These are phyloP conservation scores for Drosophila ogumai DNA, from an alignment of 1,140 invertebrate genomes.

Conservation along the genomic window DNA sequence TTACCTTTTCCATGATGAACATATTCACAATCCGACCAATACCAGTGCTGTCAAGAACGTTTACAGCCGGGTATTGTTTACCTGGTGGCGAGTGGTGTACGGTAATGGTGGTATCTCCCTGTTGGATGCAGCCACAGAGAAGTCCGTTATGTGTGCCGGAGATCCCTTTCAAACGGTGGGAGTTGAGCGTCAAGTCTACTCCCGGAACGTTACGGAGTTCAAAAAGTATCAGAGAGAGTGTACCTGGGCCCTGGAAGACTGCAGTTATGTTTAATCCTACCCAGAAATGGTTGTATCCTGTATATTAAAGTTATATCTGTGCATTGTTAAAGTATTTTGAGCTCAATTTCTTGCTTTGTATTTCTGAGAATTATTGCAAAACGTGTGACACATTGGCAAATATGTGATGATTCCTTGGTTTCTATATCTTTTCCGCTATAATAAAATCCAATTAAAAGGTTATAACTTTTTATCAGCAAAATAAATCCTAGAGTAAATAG, in stretches of 20 bases:
- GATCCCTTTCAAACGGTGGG: slow-evolving; percentile 48
- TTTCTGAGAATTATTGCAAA: neutral
- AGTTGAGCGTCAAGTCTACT: slow-evolving; percentile 63
- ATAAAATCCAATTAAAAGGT: neutral
- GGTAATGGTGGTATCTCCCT: slow-evolving; percentile 44
- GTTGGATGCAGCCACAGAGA: slow-evolving; percentile 38
- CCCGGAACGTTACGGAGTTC: slow-evolving; percentile 43
- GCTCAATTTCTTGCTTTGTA: neutral
- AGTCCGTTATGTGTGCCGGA: slow-evolving; percentile 60
- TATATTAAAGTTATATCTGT: neutral
- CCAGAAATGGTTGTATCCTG: neutral
- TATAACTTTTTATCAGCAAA: neutral
- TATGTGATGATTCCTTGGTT: neutral
- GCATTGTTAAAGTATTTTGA: neutral
- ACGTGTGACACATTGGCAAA: neutral
- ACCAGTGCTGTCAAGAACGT: slow-evolving; percentile 60
- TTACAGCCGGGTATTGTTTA: slow-evolving; percentile 38
- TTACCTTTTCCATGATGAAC: slow-evolving; percentile 10
- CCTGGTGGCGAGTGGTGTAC: slow-evolving; percentile 54
- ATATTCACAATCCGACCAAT: slow-evolving; percentile 19
- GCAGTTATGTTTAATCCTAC: slow-evolving; percentile 45
- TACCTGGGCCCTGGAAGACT: slow-evolving; percentile 69
- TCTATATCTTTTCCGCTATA: neutral
- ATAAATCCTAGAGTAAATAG: neutral
- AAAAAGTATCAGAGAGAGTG: slow-evolving; percentile 52